Evolutionary conservation across 2,888 invertebrate genomes (phyloP).

Genomic region (Drosophila villosipedis): DNA sequence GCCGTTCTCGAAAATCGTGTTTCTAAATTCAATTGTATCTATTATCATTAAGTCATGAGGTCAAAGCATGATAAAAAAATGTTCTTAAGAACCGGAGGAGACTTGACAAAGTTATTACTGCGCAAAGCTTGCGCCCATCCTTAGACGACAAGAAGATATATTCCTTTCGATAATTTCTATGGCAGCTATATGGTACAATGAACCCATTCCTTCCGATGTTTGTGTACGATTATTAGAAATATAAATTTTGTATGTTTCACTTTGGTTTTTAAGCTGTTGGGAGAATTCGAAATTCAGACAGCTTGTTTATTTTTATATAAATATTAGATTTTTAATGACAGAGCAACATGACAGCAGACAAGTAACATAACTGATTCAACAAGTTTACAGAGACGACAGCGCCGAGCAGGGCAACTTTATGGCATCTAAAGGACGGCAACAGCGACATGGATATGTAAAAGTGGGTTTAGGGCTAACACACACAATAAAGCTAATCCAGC

Average conservation of each 20-base stretch:
- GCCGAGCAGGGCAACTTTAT: conserved; percentile 37
- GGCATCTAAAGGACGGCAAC: conserved; percentile 28
- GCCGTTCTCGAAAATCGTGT: no score
- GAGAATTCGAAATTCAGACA: conserved; percentile 9
- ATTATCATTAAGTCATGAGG: not conserved
- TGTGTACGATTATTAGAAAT: not conserved
- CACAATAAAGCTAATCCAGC: conserved; percentile 63
- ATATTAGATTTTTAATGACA: conserved; percentile 26
- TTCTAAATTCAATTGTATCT: not conserved
- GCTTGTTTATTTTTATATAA: conserved; percentile 5
- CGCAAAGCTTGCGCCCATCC: not conserved
- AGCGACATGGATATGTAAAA: conserved; percentile 46
- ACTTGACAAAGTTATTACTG: not conserved
- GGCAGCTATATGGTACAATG: not conserved
- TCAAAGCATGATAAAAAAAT: not conserved
- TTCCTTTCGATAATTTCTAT: not conserved
- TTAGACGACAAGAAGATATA: not conserved
- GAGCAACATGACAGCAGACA: conserved; percentile 30
- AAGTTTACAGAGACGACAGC: conserved; percentile 17
- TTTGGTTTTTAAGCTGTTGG: conserved; percentile 1
- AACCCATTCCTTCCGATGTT: not conserved
- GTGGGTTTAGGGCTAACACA: conserved; percentile 57
- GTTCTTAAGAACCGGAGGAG: not conserved
- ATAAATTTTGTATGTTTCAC: not conserved
- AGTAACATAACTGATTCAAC: conserved; percentile 49